phyloP scores from a whole-genome alignment of 2,113 vertebrate species.

The Mustelus asterias region DNA sequence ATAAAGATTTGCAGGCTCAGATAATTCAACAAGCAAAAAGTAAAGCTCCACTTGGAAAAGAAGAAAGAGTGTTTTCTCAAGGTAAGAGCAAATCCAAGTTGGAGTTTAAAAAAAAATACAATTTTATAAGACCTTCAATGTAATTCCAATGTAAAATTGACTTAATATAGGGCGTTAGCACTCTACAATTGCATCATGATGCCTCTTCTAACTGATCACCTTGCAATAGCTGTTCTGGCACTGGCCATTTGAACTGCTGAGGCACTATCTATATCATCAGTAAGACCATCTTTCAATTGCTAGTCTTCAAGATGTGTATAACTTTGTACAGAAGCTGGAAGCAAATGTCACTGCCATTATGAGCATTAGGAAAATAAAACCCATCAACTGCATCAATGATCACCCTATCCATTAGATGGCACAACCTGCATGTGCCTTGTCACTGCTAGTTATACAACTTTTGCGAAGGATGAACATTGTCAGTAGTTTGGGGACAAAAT shows the following conservation, averaged over 20 bases:
- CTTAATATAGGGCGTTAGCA: neutral
- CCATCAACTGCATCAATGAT: neutral
- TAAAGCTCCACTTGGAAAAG: slow-evolving; percentile 58
- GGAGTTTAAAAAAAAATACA: slow-evolving; percentile 41
- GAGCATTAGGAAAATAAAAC: neutral
- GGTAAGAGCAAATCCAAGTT: slow-evolving; percentile 46
- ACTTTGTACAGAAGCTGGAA: neutral
- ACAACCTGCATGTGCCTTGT: neutral
- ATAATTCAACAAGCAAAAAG: slow-evolving; percentile 70
- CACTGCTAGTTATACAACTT: neutral
- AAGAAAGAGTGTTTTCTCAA: slow-evolving; percentile 66
- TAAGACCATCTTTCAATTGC: neutral
- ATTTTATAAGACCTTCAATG: neutral
- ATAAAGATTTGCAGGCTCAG: slow-evolving; percentile 71
- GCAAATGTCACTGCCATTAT: neutral
- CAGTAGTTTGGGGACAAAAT: neutral
- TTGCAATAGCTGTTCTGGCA: neutral
- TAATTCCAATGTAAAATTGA: neutral
- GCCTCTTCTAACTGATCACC: neutral
- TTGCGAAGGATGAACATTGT: neutral
- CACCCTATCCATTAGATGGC: neutral
- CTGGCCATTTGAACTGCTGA: neutral
- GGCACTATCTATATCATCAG: too few relatives aligned
- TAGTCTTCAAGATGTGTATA: neutral
- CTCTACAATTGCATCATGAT: neutral